These are phyloP conservation scores for Perizoma affinitatum DNA, from an alignment of 2,888 invertebrate genomes.

Conservation along the genomic window DNA sequence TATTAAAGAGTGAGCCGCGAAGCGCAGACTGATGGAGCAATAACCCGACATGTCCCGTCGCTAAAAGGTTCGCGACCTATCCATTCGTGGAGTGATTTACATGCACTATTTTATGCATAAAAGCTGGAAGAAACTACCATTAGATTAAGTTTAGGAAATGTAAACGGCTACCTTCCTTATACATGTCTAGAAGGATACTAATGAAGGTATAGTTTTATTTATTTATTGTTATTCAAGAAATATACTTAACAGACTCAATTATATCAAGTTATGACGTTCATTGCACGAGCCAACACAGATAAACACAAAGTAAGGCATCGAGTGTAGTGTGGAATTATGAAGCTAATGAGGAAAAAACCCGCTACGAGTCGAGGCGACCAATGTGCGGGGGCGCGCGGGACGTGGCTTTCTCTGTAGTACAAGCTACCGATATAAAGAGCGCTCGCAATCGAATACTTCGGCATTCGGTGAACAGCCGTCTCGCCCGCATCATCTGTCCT, in stretches of 20 bases:
- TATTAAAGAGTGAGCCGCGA: slow-evolving; percentile 75
- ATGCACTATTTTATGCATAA: background rate
- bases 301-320: slow-evolving; percentile 70
- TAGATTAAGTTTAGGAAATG: no score
- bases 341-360: slow-evolving; percentile 84
- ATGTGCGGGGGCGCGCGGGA: slow-evolving; percentile 71
- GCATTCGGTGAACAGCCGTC: slow-evolving; percentile 83
- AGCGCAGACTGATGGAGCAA: slow-evolving; percentile 70
- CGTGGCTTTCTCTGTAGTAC: slow-evolving; percentile 80
- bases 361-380: slow-evolving; percentile 66
- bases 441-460: slow-evolving; percentile 78
- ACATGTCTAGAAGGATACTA: slow-evolving; percentile 4
- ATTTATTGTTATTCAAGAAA: slow-evolving; percentile 5
- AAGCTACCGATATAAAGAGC: slow-evolving; percentile 79
- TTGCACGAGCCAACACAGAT: slow-evolving; percentile 69
- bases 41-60: slow-evolving; percentile 65
- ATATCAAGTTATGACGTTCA: slow-evolving; percentile 57
- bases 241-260: slow-evolving; percentile 36
- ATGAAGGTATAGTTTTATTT: slow-evolving; percentile 1
- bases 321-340: slow-evolving; percentile 73
- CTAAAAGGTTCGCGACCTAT: slow-evolving; percentile 48
- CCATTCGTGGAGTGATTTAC: slow-evolving; percentile 21
- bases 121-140: background rate
- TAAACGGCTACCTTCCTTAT: slow-evolving; percentile 11
- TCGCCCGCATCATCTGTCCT: slow-evolving; percentile 75